phyloP scores from a whole-genome alignment of 2,888 invertebrate species.

The Vanessa cardui region DNA sequence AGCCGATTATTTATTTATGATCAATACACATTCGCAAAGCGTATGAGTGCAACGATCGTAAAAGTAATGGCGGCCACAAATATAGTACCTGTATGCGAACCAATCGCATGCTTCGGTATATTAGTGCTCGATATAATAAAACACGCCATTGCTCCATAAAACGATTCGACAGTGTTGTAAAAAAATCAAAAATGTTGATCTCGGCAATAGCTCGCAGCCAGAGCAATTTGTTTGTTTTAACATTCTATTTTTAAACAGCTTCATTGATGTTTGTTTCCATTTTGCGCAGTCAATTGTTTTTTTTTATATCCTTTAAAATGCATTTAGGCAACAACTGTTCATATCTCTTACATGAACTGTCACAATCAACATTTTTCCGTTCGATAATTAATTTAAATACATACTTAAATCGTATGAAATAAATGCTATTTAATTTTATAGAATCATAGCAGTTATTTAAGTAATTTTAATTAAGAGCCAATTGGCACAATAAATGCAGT shows the following conservation, averaged over 20 bases:
- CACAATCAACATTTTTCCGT: slow-evolving; percentile 3
- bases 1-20: slow-evolving; percentile 37
- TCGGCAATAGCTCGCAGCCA: slow-evolving; percentile 44
- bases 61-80: slow-evolving; percentile 40
- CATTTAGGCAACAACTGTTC: slow-evolving; percentile 1
- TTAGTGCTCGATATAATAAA: slow-evolving; percentile 45
- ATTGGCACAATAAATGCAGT: slow-evolving; percentile 29
- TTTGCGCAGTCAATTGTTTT: slow-evolving; percentile 31
- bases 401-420: slow-evolving; percentile 14
- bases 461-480: slow-evolving; percentile 36
- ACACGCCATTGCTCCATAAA: slow-evolving; percentile 45
- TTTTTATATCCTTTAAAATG: slow-evolving; percentile 21
- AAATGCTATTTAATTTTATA: slow-evolving; percentile 28
- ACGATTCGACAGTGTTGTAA: slow-evolving; percentile 43
- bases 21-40: slow-evolving; percentile 32
- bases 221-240: slow-evolving; percentile 43
- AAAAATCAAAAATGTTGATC: slow-evolving; percentile 46
- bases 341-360: background rate
- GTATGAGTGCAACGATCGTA: slow-evolving; percentile 38
- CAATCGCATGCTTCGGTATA: slow-evolving; percentile 39
- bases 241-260: slow-evolving; percentile 44
- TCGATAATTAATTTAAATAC: background rate
- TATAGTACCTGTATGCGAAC: slow-evolving; percentile 39
- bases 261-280: slow-evolving; percentile 40
- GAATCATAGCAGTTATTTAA: slow-evolving; percentile 23